Evolutionary conservation across 2,113 vertebrate species (phyloP), one percentile per base, ranked within the genome.

Genomic region (Porphyrio hochstetteri): DNA sequence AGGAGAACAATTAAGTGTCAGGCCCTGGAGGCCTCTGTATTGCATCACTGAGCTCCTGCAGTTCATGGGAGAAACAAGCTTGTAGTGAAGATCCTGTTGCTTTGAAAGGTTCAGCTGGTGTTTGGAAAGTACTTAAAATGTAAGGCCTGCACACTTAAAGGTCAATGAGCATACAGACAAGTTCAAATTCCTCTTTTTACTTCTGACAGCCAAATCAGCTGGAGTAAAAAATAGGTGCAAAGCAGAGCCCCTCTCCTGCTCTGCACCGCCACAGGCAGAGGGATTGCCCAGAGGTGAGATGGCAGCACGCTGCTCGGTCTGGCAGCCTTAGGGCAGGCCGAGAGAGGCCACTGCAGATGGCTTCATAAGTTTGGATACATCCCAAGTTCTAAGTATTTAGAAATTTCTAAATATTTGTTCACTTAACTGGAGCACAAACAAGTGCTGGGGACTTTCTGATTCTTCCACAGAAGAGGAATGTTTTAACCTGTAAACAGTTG

Each of bases 211-310:
- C 13, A n/a, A 77, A 92, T 56, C 5, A 59, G 6, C 11, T 35
- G 31, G 40, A 90, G 33, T 42, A 27, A 84, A 38, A 90, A 67
- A 23, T 14, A 48, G n/a, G 10, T 44, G 16, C n/a, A 57, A 46
- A 56, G 13, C 25, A 55, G 36, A 84, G 38, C 11, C 31, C 31
- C 38, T 44, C 2, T 0, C 3, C 10, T 23, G 5, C 15, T 40
- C 31, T 56, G 17, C 46, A 8, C 1, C 25, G 36, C 33, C 1
- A 1, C 20, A 0, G 3, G n/a, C 50, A 24, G 60, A 63, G 44
- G 29, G 28, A 57, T 79, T 23, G 25, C 13, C 23, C 18, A 33
- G 53, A 28, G 57, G 9, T 0, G 2, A 40, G 29, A 16, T n/a
- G 36, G 48, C 24, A 67, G 44, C 17, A 5, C 0, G 5, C 33